Evolutionary conservation across 2,888 invertebrate species (phyloP).

Genomic region (Diarsia mendica): DNA sequence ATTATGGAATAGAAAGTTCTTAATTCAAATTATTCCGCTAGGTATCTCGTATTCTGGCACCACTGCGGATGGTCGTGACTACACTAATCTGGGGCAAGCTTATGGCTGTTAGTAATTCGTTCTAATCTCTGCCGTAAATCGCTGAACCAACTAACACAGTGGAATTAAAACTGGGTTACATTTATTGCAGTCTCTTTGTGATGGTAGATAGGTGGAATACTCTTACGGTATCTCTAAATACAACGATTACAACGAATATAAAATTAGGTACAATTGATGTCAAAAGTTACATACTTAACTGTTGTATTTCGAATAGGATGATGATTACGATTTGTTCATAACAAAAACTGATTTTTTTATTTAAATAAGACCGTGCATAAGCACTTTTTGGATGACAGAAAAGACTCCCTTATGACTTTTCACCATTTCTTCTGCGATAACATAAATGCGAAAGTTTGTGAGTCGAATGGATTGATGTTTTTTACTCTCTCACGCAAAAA

Average conservation of each 20-base stretch:
- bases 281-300: neutral
- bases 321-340: neutral
- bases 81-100: slow-evolving; percentile 39
- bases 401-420: no score
- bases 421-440: no score
- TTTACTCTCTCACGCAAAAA: no score
- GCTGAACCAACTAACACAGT: slow-evolving; percentile 30
- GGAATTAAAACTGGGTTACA: slow-evolving; percentile 46
- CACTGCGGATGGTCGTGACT: slow-evolving; percentile 29
- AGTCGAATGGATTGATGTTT: no score
- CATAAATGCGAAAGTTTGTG: no score
- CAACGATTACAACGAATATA: neutral
- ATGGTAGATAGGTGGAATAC: neutral
- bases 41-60: slow-evolving; percentile 1
- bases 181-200: slow-evolving; percentile 20
- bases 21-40: neutral
- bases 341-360: neutral
- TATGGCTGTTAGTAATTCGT: slow-evolving; percentile 52
- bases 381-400: no score
- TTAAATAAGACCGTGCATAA: no score
- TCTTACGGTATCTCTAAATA: neutral
- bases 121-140: slow-evolving; percentile 47
- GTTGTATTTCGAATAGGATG: no score
- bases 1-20: neutral
- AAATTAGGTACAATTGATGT: neutral